Evolutionary conservation across 2,113 vertebrate species (phyloP).

Genomic region (Mirounga angustirostris): DNA sequence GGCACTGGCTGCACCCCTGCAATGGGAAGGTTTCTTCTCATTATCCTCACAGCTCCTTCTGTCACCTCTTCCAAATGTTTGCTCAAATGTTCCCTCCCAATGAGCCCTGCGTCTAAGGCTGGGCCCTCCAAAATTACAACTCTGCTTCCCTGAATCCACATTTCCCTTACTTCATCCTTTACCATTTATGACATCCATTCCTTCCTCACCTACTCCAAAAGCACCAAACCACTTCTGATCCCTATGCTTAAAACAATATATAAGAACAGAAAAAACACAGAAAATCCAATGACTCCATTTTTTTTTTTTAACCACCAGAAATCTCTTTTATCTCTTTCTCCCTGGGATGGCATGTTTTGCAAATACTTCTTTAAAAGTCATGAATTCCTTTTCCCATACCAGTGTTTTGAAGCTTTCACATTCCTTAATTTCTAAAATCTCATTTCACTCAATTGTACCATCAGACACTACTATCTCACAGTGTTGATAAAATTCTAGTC

Average conservation of each 20-base stretch:
- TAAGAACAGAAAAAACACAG: background rate
- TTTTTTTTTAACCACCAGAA: background rate
- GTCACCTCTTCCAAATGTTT: background rate
- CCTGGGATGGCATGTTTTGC: background rate
- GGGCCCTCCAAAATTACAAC: background rate
- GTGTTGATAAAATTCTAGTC: background rate
- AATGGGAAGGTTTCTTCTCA: background rate
- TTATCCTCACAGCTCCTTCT: background rate
- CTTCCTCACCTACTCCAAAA: background rate
- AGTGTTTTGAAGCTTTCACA: background rate
- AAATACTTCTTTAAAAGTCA: background rate
- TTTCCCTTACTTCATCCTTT: background rate
- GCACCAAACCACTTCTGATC: background rate
- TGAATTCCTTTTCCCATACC: background rate
- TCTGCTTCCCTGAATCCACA: background rate
- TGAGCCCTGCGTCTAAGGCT: background rate
- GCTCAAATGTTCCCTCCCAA: background rate
- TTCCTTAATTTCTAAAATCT: conserved; percentile 19
- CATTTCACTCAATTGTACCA: background rate
- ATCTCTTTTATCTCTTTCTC: background rate
- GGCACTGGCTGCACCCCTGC: background rate
- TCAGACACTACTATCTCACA: background rate
- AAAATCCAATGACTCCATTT: background rate
- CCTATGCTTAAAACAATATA: background rate
- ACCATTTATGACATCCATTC: background rate